Base-by-base conservation (phyloP, 35 echinoderm and acorn worm species). In the Patiria miniata region DNA sequence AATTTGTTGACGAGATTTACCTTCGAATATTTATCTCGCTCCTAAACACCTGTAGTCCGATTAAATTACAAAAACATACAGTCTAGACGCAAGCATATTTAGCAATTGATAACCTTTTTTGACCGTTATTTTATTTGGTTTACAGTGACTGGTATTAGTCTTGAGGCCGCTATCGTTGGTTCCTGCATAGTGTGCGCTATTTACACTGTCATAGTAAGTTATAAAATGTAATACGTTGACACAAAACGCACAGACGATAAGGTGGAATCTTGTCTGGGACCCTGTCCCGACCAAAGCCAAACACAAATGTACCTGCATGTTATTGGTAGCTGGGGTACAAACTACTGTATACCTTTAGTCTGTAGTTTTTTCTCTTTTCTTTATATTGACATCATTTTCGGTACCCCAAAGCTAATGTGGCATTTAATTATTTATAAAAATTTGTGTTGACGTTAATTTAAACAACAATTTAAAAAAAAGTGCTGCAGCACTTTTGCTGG, bases 141-240 rank as follows among this genome's bases (percentile, higher is more conserved):
- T 50, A n/a, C 34, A 86, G 84, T 86, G 28, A 86, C 84, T 37
- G 84, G 60, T 7, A 51, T 86, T 26, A 29, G 39, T 3, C 39
- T 86, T 19, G 60, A 68, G 60, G 84, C 36, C 59, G 58, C 84
- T 44, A 36, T 86, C 33, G 36, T 58, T 42, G 22, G 37, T 14
- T 37, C 36, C 4, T 40, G 57, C 42, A 50, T 86, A 3, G 61
- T 86, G 33, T 86, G 84, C 30, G 68, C 84, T 36, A 40, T 86
- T 19, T 86, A 86, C 68, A 65, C 54, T 18, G 68, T 68, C 40
- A 51, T 86, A 28, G 84, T 86, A 77, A 86, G 84, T 86, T 36
- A 39, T 15, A 14, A 30, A 17, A 17, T 15, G 19, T 39, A 17
- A 55, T 19, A 55, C 21, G 52, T 55, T 55, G 52, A 19, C n/a